Conservation (phyloP, 2,797 vertebrate genomes). For the Chelidonichthys spinosus region DNA sequence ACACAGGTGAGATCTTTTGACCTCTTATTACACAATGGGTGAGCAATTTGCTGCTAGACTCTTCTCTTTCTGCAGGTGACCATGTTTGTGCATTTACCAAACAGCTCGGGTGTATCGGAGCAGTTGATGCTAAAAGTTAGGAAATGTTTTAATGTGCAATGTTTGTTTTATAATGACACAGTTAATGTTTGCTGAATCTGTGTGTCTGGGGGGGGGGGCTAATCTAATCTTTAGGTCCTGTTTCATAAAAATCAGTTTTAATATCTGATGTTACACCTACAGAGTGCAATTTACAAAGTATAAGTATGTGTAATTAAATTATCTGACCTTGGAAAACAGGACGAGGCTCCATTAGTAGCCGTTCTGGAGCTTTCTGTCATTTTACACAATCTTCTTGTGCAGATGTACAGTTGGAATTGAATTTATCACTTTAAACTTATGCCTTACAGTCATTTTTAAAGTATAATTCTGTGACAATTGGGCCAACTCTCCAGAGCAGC, state of each 20-base stretch:
- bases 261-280: not conserved
- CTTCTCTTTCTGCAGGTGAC: not conserved
- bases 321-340: too few relatives aligned
- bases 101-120: too few relatives aligned
- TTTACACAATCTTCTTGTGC: too few relatives aligned
- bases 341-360: too few relatives aligned
- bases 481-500: not conserved
- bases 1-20: not conserved
- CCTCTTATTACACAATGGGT: not conserved
- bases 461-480: not conserved
- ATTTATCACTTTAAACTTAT: not conserved
- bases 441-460: too few relatives aligned
- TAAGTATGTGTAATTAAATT: not conserved
- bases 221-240: too few relatives aligned
- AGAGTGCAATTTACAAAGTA: not conserved
- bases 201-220: not conserved
- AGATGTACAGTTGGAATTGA: not conserved
- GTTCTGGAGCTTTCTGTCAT: too few relatives aligned
- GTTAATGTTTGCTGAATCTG: conserved; percentile 2
- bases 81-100: not conserved
- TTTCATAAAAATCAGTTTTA: not conserved
- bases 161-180: conserved; percentile 15
- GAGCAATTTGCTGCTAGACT: not conserved
- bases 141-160: conserved; percentile 9
- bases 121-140: not conserved